phyloP scores from a whole-genome alignment of 2,113 vertebrate species.

The Sterna hirundo region DNA sequence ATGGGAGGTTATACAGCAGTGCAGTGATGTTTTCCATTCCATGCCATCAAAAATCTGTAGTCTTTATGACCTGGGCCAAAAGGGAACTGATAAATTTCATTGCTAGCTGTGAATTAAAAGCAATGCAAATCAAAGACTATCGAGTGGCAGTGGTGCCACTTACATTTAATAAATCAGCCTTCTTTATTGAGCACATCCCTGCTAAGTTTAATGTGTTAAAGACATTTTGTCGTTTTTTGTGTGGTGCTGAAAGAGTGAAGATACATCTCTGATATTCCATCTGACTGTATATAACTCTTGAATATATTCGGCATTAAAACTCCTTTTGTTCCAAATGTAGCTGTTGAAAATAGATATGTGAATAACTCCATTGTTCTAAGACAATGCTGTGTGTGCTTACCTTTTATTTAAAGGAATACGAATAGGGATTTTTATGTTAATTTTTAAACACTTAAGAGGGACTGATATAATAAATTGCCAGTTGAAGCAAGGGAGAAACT shows the following conservation, averaged over 20 bases:
- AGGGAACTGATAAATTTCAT: neutral
- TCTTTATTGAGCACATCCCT: neutral
- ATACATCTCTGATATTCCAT: neutral
- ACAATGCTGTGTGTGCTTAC: neutral
- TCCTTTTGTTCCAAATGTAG: neutral
- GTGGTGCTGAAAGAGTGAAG: neutral
- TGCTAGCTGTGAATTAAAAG: neutral
- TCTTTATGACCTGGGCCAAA: neutral
- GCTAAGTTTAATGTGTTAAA: neutral
- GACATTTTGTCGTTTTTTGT: neutral
- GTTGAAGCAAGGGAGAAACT: neutral
- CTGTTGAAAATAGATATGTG: neutral
- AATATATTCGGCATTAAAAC: neutral
- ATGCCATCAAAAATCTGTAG: neutral
- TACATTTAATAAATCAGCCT: neutral
- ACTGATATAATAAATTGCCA: constrained; percentile 11
- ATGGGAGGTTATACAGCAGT: neutral
- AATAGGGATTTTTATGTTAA: neutral
- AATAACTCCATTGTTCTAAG: neutral
- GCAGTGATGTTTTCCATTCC: neutral
- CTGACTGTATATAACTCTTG: neutral
- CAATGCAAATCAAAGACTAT: neutral
- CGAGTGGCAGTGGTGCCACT: neutral
- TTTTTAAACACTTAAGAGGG: constrained; percentile 18
- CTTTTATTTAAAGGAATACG: neutral